Evolutionary conservation across 2,797 vertebrate species (phyloP).

Genomic region (Prunella strophiata): DNA sequence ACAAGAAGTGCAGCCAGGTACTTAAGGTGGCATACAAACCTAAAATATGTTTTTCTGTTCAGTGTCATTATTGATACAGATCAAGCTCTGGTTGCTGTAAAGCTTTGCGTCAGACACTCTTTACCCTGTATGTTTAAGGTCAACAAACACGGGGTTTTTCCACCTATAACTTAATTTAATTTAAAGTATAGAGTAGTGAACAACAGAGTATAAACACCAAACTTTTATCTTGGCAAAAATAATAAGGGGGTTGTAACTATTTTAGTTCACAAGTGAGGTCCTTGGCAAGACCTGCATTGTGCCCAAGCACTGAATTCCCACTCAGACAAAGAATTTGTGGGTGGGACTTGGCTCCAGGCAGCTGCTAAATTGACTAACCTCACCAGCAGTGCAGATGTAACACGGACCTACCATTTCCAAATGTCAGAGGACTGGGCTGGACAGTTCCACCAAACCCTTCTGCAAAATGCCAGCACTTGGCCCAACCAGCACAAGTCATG

Average conservation of each 20-base stretch:
- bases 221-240: not conserved
- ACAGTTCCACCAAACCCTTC: not conserved
- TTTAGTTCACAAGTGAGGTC: not conserved
- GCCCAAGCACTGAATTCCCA: not conserved
- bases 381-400: not conserved
- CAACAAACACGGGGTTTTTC: rapidly evolving
- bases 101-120: not conserved
- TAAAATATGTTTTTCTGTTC: not conserved
- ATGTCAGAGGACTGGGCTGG: not conserved
- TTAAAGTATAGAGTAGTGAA: not conserved
- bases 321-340: not conserved
- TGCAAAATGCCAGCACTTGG: not conserved
- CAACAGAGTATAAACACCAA: not conserved
- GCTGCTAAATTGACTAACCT: not conserved
- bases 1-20: not conserved
- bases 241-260: not conserved
- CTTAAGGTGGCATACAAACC: not conserved
- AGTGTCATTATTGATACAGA: rapidly evolving
- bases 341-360: not conserved
- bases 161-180: not conserved
- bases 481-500: not conserved
- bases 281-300: not conserved
- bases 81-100: not conserved
- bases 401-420: not conserved
- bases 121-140: not conserved